phyloP scores from a whole-genome alignment of 1,140 invertebrate species.

The Patella vulgata region DNA sequence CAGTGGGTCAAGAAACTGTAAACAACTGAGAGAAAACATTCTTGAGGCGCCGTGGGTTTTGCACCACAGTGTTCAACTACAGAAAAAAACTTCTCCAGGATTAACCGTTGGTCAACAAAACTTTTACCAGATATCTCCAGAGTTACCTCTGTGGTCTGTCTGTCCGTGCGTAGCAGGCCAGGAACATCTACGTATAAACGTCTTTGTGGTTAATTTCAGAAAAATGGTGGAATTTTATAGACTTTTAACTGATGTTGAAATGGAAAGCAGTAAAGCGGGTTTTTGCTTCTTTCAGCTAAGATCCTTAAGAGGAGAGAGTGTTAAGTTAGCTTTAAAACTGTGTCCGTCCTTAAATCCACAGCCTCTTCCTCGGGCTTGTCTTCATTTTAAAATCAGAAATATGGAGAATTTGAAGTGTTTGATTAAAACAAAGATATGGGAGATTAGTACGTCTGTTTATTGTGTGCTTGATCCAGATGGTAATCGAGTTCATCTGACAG shows the following conservation, averaged over 20 bases:
- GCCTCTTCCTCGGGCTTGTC: slow-evolving; percentile 27
- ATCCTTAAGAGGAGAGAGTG: slow-evolving; percentile 21
- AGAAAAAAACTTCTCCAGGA: slow-evolving; percentile 20
- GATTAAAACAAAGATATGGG: slow-evolving; percentile 6
- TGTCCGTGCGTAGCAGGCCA: slow-evolving; percentile 14
- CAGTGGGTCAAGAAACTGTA: slow-evolving; percentile 16
- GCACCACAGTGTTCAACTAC: slow-evolving; percentile 49
- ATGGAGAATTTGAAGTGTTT: slow-evolving; percentile 12
- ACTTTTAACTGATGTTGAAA: slow-evolving; percentile 42
- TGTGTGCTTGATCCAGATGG: slow-evolving; percentile 45
- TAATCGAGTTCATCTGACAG: slow-evolving; percentile 35
- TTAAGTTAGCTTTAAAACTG: slow-evolving; percentile 46
- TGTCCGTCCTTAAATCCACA: slow-evolving; percentile 37
- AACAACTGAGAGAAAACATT: slow-evolving; percentile 22
- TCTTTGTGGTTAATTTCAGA: slow-evolving; percentile 39
- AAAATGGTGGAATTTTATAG: slow-evolving; percentile 55
- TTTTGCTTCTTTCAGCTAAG: slow-evolving; percentile 48
- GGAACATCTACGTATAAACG: slow-evolving; percentile 32
- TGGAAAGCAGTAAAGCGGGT: slow-evolving; percentile 46
- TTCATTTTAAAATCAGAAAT: slow-evolving; percentile 40
- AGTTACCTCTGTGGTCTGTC: slow-evolving; percentile 44
- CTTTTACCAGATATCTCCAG: slow-evolving; percentile 39
- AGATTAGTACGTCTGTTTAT: slow-evolving; percentile 19
- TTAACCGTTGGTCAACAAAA: slow-evolving; percentile 38
- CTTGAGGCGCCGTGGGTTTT: slow-evolving; percentile 39